These are phyloP conservation scores for Eupithecia dodoneata DNA, from an alignment of 2,888 invertebrate genomes.

Conservation along the genomic window DNA sequence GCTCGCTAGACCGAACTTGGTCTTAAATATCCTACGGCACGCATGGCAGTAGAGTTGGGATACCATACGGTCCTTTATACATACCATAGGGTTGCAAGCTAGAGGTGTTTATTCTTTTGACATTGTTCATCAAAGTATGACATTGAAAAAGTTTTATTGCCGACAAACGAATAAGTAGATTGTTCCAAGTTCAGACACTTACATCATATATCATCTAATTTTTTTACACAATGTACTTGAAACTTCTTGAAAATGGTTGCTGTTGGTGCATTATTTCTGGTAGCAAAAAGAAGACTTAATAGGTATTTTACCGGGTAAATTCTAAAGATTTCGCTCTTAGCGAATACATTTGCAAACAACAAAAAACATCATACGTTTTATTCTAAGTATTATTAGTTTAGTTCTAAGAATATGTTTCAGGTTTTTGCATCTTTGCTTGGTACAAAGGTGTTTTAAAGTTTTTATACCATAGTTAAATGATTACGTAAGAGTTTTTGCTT, in stretches of 20 bases:
- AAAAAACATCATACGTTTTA: background rate
- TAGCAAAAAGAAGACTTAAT: background rate
- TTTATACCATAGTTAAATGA: background rate
- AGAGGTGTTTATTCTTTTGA: too few species aligned
- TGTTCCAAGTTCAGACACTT: background rate
- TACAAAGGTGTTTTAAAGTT: background rate
- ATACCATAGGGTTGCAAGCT: too few species aligned
- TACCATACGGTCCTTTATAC: too few species aligned
- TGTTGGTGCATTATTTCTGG: background rate
- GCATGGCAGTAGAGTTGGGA: too few species aligned
- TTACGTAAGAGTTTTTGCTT: background rate
- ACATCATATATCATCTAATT: background rate
- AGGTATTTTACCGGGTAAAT: conserved; percentile 6
- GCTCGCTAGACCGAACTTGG: too few species aligned
- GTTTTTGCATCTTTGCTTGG: background rate
- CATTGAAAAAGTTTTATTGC: background rate
- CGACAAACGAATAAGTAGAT: background rate
- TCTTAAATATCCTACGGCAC: too few species aligned
- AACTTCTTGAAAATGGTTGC: background rate
- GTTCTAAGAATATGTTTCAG: background rate
- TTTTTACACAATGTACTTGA: background rate
- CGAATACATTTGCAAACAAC: background rate
- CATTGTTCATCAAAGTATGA: background rate
- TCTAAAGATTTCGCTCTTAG: background rate
- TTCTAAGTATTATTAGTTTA: background rate